Conservation (phyloP, 2,888 invertebrate genomes). For the Tolmerus cingulatus region DNA sequence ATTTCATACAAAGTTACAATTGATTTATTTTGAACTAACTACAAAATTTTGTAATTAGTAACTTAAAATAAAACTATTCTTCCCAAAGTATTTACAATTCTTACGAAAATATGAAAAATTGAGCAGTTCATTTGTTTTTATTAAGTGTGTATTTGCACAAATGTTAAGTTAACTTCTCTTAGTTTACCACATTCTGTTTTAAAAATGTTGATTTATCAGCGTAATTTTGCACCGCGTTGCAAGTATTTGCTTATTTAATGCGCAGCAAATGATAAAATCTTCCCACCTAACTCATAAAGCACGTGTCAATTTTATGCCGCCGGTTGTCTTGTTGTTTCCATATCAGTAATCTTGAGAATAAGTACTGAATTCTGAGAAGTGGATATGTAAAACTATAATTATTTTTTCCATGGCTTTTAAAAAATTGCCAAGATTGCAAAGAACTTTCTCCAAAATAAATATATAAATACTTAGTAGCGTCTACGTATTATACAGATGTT, state of each 20-base stretch:
- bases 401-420: background rate
- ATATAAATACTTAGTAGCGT: background rate
- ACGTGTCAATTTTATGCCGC: background rate
- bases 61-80: too few species aligned
- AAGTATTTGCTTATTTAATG: too few species aligned
- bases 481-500: background rate
- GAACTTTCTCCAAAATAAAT: background rate
- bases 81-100: too few species aligned
- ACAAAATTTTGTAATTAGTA: too few species aligned
- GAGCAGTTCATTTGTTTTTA: background rate
- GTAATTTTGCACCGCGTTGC: background rate
- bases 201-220: background rate
- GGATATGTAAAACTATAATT: background rate
- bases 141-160: background rate
- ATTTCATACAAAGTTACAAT: too few species aligned
- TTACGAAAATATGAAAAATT: background rate
- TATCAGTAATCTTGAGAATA: background rate
- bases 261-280: background rate
- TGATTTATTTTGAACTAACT: too few species aligned
- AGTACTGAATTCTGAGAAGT: background rate
- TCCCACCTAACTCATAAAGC: background rate
- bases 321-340: background rate
- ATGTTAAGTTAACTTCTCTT: background rate
- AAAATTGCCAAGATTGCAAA: background rate
- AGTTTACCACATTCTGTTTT: background rate